Evolutionary conservation across 2,888 invertebrate species (phyloP).

Genomic region (Cephus spinipes): DNA sequence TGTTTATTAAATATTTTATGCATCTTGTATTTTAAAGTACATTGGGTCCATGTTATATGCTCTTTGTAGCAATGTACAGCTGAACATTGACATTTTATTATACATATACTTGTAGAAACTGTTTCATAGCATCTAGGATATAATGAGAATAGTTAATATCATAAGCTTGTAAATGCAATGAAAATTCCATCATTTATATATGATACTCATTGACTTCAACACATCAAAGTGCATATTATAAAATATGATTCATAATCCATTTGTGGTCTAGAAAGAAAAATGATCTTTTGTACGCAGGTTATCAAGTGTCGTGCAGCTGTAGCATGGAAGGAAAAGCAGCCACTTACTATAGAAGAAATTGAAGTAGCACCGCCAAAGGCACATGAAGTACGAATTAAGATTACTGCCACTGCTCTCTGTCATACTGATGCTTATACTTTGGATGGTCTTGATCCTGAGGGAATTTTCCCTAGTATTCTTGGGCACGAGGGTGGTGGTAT

Average conservation of each 20-base stretch:
- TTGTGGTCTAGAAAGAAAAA: too few relatives aligned
- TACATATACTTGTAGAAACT: background rate
- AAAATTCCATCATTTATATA: background rate
- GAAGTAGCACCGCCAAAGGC: conserved; percentile 95
- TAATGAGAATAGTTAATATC: background rate
- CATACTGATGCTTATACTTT: conserved; percentile 95
- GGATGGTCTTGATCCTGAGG: conserved; percentile 90
- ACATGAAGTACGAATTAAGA: conserved; percentile 89
- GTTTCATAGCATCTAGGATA: background rate
- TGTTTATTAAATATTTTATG: background rate
- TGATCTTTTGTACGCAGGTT: conserved; percentile 68
- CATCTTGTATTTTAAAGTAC: background rate
- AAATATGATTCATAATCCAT: background rate
- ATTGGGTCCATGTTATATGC: too few relatives aligned
- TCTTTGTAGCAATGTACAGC: background rate
- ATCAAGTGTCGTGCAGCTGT: conserved; percentile 96
- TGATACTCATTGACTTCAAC: background rate
- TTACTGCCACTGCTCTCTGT: conserved; percentile 86
- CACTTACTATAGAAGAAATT: conserved; percentile 89
- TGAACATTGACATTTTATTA: background rate
- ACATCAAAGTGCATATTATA: background rate
- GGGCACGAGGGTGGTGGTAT: conserved; percentile 98
- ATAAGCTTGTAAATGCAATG: background rate
- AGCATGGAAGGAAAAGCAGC: conserved; percentile 94
- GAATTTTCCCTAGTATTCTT: conserved; percentile 89